phyloP scores from a whole-genome alignment of 2,888 invertebrate species.

The Dynastes grantii region DNA sequence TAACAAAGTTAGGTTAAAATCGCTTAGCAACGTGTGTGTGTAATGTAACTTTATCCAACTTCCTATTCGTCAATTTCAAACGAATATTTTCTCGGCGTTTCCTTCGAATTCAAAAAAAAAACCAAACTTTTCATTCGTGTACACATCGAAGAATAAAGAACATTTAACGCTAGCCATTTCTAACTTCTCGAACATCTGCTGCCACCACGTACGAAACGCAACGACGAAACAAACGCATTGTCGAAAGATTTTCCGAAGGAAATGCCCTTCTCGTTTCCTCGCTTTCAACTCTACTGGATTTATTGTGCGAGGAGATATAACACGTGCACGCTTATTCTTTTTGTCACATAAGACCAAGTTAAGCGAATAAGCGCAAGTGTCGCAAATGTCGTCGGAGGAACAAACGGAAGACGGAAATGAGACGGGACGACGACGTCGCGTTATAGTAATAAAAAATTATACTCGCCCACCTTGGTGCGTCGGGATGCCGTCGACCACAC shows the following conservation, averaged over 20 bases:
- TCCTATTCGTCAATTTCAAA: too few relatives aligned
- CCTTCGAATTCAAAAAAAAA: too few relatives aligned
- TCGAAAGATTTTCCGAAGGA: conserved; percentile 32
- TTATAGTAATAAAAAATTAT: conserved; percentile 22
- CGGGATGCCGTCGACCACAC: conserved; percentile 7
- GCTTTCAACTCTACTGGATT: conserved; percentile 19
- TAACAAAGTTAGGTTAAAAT: too few relatives aligned
- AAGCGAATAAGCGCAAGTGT: conserved; percentile 13
- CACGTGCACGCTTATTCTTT: conserved; percentile 27
- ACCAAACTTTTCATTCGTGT: too few relatives aligned
- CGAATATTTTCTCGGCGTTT: too few relatives aligned
- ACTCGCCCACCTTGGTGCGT: conserved; percentile 15
- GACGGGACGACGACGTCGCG: conserved; percentile 4
- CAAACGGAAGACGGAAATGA: background rate
- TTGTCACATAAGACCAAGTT: conserved; percentile 14
- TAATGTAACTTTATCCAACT: too few relatives aligned
- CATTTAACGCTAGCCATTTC: conserved; percentile 10
- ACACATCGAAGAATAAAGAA: conserved; percentile 8
- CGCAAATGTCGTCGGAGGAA: background rate
- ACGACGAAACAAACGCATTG: conserved; percentile 10
- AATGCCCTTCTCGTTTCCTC: conserved; percentile 9
- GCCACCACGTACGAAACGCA: conserved; percentile 5
- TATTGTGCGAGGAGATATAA: conserved; percentile 34
- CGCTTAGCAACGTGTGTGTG: too few relatives aligned
- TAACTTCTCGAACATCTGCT: conserved; percentile 39